Base-by-base conservation (phyloP, 2,888 invertebrate genomes). In the Catocala sponsa region DNA sequence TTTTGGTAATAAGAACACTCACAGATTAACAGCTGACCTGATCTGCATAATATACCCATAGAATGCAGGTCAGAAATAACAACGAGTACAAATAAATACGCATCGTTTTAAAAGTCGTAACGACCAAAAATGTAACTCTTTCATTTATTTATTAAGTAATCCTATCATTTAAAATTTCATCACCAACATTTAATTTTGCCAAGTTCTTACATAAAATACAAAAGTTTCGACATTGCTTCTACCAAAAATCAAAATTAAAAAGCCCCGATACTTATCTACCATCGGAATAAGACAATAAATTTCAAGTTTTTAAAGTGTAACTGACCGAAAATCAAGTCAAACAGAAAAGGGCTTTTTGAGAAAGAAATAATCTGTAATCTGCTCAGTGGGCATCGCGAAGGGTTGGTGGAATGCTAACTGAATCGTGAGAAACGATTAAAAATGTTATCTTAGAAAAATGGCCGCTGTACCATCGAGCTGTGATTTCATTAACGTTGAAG, bases 361-460 rank as follows among this genome's bases (percentile, higher is more conserved):
- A 82, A 83, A 83, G 82, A 82, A 77, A 79, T 83, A 82, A 82
- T 81, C 76, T 64, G 69, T 87, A 83, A 87, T 87, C 87, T 85
- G 83, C 65, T 69, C 81, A 88, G 69, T 83, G 82, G 79, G 78
- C 81, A 81, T 74, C 52, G 12, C 33, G 35, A 74, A 77, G 80
- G 80, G 75, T 80, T 81, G 80, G 68, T 61, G 74, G 70, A 78
- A 81, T 76, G 77, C 63, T 79, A 80, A 86, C 83, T 87, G 86
- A 85, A 80, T 80, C 87, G 80, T 82, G 82, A 80, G 72, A 79
- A 81, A 74, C 85, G 91, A 90, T 91, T 90, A 90, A 88, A 88
- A 87, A 88, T 83, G 80, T 89, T 88, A 88, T 90, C 90, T 89
- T 82, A 83, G 80, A 90, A 89, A 91, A 91, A 91, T 84, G 85